Evolutionary conservation across 2,888 invertebrate genomes (phyloP), one percentile per base, ranked within the genome.

Genomic region (Melitaea athalia): DNA sequence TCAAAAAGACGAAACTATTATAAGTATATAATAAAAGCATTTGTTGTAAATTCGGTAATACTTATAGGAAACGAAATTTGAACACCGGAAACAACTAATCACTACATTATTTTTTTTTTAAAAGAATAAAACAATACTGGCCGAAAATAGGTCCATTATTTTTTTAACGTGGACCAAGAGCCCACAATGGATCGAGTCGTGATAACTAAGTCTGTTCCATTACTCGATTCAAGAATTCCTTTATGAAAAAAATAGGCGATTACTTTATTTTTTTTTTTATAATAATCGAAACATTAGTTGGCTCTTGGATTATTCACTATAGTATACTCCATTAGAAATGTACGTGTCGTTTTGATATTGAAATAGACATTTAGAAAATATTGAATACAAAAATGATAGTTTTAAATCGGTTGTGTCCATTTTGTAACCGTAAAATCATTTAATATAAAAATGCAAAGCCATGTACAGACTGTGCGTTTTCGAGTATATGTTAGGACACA

Each of bases 361-460:
- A 50, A 59, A 43, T 42, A 60, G n/a, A 43, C 8, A 11, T 43
- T 24, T 59, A 43, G 59, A 43, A 24, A 24, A 42, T 43, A 43
- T 24, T n/a, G 24, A 17, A 50, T 15, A 55, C 14, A 55, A 52
- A 42, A 65, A 38, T 11, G 5, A 64, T 68, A 61, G 31, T 38
- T 55, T 64, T 57, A 57, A 61, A 53, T 62, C 63, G 74, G 74
- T 74, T 73, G 74, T 74, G 72, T 69, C 69, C 71, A 74, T 71
- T 70, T 71, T 68, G 24, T 71, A 69, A 68, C 71, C 74, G 67
- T 68, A 55, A 57, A 63, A 47, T 53, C 50, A 59, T 53, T 14
- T 42, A 52, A 64, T 74, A 67, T 63, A 67, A 61, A 53, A 38
- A 38, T 38, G 38, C 4, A 38, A 38, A 5, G 38, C 38, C 38